Base-by-base conservation (phyloP, 37 sponge, comb jelly and placozoan species). In the Hormiphora californensis region DNA sequence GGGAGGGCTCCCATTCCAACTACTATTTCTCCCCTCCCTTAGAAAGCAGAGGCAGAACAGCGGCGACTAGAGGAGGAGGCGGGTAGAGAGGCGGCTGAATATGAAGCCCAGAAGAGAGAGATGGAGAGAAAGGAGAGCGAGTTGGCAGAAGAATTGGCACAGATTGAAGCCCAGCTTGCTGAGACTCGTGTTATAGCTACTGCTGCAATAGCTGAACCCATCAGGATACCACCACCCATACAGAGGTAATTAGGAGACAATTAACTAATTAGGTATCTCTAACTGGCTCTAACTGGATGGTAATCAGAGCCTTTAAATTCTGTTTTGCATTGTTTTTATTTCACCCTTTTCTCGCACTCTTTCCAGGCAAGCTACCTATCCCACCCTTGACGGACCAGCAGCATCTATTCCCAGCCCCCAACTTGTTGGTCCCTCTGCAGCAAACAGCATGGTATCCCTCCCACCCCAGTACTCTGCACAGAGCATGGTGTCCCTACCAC, bases 41-140 rank as follows among this genome's bases (percentile, higher is more conserved):
- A 73, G 81, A n/a, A 73, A 73, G 81, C 81, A 40, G 81, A 73
- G 35, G 81, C 81, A 41, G 81, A 73, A 33, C 81, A 73, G 38
- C 12, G 38, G 27, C 41, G 81, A 21, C 25, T 73, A 40, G 44
- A 73, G 23, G 44, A 73, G 23, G 81, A 73, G 25, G 81, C 81
- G 22, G 23, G 44, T 22, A 5, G 40, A 15, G 81, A 73, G 25
- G 44, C 41, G 5, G 81, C 40, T n/a, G 81, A 43, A 40, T 43
- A 43, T 27, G 44, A 21, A 5, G 81, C 81, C 17, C 40, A 73
- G 46, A 43, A 46, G 1, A 7, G 21, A n/a, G 81, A 73, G 46
- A 73, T 73, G 81, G 81, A 40, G 81, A 43, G 81, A 4, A 37
- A 46, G 8, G 81, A 73, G 25, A 73, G 46, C 21, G 81, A 73